Base-by-base conservation (phyloP, 2,797 vertebrate species). In the Sebastes matsubarae region DNA sequence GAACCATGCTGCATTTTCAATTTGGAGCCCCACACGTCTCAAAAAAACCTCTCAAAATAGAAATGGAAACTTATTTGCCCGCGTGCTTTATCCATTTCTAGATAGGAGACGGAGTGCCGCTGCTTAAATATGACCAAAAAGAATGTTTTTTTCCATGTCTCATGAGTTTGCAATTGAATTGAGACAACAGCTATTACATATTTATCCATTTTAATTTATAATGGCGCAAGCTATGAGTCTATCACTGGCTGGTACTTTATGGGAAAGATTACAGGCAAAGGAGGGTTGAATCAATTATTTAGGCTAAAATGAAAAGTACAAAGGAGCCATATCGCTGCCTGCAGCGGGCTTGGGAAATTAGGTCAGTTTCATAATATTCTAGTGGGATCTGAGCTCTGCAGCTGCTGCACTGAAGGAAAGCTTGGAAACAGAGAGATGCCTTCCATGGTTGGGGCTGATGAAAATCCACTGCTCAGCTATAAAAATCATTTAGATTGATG, bases 361-460 rank as follows among this genome's bases (percentile, higher is more conserved):
- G 94, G 94, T 94, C 93, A 94, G 88, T 94, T 94, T 94, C 86
- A 87, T 92, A 92, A 94, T 93, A 91, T 93, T 91, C 91, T 89
- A 70, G 89, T 55, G 91, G 93, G 93, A 92, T 85, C 52, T 64
- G 36, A 82, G 90, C 89, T 83, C 76, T 85, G 85, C 86, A 93
- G 88, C 89, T 88, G 87, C 87, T 72, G 86, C 83, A 57, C 82
- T 85, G 82, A 75, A 82, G 78, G 75, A 81, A 63, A 77, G 76
- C 81, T 63, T 8, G 79, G 77, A 90, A 82, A 85, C 78, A 71
- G 82, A 79, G 82, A 79, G 79, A 81, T 11, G 68, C 63, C 64
- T 71, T 54, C 72, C 34, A 22, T 52, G 34, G 76, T 71, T 42
- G 24, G 64, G 13, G 67, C 46, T 68, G 84, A 87, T 72, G 80